Conservation (phyloP, 2,113 vertebrate genomes). For the Pangasianodon gigas region DNA sequence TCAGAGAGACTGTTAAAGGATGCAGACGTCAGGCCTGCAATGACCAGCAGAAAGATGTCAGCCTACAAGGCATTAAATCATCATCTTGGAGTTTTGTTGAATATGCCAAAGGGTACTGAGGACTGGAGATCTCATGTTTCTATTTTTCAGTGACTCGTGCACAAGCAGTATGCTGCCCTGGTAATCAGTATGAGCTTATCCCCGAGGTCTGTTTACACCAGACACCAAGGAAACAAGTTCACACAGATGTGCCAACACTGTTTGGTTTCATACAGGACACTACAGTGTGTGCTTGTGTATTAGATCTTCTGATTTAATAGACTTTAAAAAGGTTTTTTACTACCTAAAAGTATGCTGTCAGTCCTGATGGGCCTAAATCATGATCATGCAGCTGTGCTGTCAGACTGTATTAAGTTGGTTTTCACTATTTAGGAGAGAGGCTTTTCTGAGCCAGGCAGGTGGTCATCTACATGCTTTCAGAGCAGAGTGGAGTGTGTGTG, state of each 20-base stretch:
- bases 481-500: not conserved
- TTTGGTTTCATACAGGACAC: not conserved
- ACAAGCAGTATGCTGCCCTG: not conserved
- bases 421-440: not conserved
- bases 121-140: not conserved
- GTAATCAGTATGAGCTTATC: not conserved
- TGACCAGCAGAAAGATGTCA: conserved; percentile 13
- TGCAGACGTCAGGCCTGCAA: not conserved
- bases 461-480: not conserved
- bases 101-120: not conserved
- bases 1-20: conserved; percentile 11
- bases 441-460: not conserved
- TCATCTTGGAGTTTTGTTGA: conserved; percentile 12
- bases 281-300: not conserved
- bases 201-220: not conserved
- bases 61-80: not conserved
- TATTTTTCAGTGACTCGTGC: conserved; percentile 14
- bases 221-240: conserved; percentile 9
- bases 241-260: not conserved
- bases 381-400: not conserved
- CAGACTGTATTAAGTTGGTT: not conserved
- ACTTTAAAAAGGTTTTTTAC: not conserved
- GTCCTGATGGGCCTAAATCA: not conserved
- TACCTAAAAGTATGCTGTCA: not conserved
- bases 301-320: not conserved